A percentile compares a stretch with the other conserved stretches of the same genome.
phyloP scores from a whole-genome alignment of 1,140 invertebrate genomes.

The Agraylea sexmaculata region DNA sequence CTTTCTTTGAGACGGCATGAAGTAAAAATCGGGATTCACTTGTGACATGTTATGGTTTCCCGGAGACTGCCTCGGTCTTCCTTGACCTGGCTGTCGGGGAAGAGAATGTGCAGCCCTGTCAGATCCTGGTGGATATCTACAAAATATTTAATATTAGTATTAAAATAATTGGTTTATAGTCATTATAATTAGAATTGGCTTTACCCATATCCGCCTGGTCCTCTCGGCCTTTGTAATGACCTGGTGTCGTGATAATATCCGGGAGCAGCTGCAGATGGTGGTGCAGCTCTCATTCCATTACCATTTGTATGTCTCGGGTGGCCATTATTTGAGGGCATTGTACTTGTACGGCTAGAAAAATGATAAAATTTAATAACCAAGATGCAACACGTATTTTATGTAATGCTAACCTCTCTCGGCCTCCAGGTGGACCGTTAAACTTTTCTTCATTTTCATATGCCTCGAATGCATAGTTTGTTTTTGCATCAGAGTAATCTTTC shows the following conservation, averaged over 20 bases:
- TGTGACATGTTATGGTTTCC: slow-evolving; percentile 29
- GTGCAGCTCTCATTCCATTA: slow-evolving; percentile 21
- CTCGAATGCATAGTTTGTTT: slow-evolving; percentile 81
- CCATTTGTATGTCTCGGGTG: slow-evolving; percentile 24
- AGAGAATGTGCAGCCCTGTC: slow-evolving; percentile 27
- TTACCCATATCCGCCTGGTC: slow-evolving; percentile 27
- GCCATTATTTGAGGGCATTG: slow-evolving; percentile 22
- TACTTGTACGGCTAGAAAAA: slow-evolving; percentile 14
- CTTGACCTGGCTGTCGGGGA: slow-evolving; percentile 24
- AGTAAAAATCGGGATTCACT: slow-evolving; percentile 75
- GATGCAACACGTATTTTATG: slow-evolving; percentile 2
- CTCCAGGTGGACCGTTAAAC: slow-evolving; percentile 33
- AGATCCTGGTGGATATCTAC: slow-evolving; percentile 17
- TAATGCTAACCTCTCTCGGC: slow-evolving; percentile 18
- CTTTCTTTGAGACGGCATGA: slow-evolving; percentile 87
- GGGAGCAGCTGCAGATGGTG: slow-evolving; percentile 31
- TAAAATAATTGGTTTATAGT: background rate
- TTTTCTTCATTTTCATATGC: slow-evolving; percentile 69
- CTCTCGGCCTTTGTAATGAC: slow-evolving; percentile 45
- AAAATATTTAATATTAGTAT: slow-evolving; percentile 1
- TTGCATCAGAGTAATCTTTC: slow-evolving; percentile 73
- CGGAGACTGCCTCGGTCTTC: slow-evolving; percentile 10
- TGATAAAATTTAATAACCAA: slow-evolving; percentile 1
- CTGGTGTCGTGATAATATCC: slow-evolving; percentile 47
- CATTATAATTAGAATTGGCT: too few relatives aligned